A percentile compares a stretch with the other conserved stretches of the same genome.
phyloP scores from a whole-genome alignment of 2,797 vertebrate genomes.

The Knipowitschia caucasica region DNA sequence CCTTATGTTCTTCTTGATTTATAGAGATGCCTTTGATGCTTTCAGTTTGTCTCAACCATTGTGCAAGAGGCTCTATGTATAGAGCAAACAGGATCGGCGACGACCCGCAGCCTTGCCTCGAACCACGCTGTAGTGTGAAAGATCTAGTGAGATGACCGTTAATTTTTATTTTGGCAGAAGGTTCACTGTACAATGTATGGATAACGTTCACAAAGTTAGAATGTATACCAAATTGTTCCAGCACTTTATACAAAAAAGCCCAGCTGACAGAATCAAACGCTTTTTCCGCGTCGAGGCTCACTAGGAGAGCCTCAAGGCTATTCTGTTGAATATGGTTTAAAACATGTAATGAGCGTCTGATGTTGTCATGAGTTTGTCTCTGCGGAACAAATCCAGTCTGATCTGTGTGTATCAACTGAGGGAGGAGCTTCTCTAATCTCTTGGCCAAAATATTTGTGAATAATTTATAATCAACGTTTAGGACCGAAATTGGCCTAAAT shows the following conservation, averaged over 20 bases:
- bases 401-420: background rate
- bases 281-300: background rate
- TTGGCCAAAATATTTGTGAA: background rate
- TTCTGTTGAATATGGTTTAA: background rate
- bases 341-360: background rate
- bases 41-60: background rate
- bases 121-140: background rate
- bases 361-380: background rate
- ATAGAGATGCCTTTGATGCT: background rate
- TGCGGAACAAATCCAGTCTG: background rate
- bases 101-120: background rate
- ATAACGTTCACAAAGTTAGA: background rate
- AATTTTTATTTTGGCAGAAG: background rate
- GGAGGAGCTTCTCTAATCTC: background rate
- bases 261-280: conserved; percentile 1
- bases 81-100: background rate
- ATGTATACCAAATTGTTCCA: background rate
- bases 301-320: background rate
- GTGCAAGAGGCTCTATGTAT: background rate
- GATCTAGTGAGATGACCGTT: background rate
- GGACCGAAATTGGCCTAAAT: too few species aligned
- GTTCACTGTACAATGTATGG: background rate
- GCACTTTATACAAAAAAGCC: background rate
- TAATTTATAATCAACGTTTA: background rate
- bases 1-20: background rate